These are phyloP conservation scores for Periplaneta americana DNA, from an alignment of 1,140 invertebrate genomes.

Conservation along the genomic window DNA sequence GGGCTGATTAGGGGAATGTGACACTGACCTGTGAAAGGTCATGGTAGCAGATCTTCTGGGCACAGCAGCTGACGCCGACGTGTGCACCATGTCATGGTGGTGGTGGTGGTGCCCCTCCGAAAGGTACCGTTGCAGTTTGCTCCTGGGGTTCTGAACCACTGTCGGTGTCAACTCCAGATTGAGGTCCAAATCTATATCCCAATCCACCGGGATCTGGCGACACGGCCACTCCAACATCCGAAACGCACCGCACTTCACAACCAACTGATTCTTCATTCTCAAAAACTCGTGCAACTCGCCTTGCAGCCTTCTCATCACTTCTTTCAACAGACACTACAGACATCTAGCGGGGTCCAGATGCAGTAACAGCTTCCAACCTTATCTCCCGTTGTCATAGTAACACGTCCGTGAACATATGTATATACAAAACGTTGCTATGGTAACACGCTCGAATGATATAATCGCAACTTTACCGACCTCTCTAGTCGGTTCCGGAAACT, in stretches of 20 bases:
- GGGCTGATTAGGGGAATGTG: not conserved
- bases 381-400: not conserved
- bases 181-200: constrained; percentile 18
- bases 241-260: not conserved
- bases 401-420: not conserved
- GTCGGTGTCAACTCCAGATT: constrained; percentile 18
- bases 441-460: not conserved
- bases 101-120: constrained; percentile 16
- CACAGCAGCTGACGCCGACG: not conserved
- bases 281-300: not conserved
- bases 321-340: not conserved
- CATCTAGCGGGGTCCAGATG: not conserved
- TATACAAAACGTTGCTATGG: not conserved
- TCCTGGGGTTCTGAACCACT: not conserved
- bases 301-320: not conserved
- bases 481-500: not conserved
- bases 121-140: constrained; percentile 19
- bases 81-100: not conserved
- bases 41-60: constrained; percentile 18
- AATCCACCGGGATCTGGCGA: constrained; percentile 14
- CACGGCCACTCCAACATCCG: constrained; percentile 11
- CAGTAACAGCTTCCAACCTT: not conserved
- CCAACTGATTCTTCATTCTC: not conserved
- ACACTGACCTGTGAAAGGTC: constrained; percentile 13
- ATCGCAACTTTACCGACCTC: not conserved